phyloP scores from a whole-genome alignment of 2,888 invertebrate genomes.

The Pristionchus mayeri region DNA sequence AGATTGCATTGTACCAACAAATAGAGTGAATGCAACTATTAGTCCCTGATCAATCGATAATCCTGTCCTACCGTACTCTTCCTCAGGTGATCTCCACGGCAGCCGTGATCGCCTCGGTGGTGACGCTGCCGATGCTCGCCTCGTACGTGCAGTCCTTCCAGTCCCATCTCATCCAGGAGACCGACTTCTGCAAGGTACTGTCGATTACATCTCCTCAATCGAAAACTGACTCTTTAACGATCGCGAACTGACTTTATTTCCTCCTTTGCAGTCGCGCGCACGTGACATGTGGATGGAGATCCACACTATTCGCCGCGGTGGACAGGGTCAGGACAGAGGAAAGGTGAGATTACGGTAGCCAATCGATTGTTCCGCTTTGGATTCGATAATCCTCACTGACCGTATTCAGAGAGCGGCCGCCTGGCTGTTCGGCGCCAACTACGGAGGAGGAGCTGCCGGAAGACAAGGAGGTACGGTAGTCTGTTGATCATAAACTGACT shows the following conservation, averaged over 20 bases:
- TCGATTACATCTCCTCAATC: background rate
- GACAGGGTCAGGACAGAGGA: background rate
- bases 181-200: constrained; percentile 74
- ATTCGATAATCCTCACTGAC: too few species aligned
- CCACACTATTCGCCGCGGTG: constrained; percentile 67
- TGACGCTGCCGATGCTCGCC: constrained; percentile 75
- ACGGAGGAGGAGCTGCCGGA: constrained; percentile 48
- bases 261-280: constrained; percentile 66
- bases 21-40: too few species aligned
- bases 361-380: background rate
- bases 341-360: too few species aligned
- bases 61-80: background rate
- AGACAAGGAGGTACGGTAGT: constrained; percentile 34
- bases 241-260: background rate
- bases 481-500: background rate
- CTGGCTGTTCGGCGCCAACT: constrained; percentile 69
- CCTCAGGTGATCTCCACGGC: constrained; percentile 69
- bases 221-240: background rate
- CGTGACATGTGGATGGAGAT: constrained; percentile 76
- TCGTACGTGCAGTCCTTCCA: constrained; percentile 76
- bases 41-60: too few species aligned
- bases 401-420: constrained; percentile 52
- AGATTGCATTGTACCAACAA: too few species aligned
- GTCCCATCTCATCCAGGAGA: constrained; percentile 74
- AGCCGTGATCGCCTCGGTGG: constrained; percentile 73